A percentile compares a stretch with the other conserved stretches of the same genome.
Evolutionary conservation across 2,888 invertebrate species (phyloP).

Genomic region (Tinea trinotella): DNA sequence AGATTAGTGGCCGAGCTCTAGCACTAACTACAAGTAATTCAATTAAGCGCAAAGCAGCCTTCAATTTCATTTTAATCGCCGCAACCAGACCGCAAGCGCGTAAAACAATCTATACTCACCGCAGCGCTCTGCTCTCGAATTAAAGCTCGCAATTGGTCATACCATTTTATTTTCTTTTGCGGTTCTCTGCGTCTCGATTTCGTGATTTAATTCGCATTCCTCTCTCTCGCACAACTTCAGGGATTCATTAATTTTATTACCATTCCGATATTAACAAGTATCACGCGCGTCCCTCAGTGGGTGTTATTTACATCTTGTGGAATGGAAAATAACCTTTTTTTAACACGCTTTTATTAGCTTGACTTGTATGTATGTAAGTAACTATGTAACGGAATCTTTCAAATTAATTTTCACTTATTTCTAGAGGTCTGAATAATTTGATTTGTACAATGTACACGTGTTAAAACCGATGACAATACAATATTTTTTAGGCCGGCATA

Average conservation of each 20-base stretch:
- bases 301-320: neutral
- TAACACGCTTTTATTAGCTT: too few relatives aligned
- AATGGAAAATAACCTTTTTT: neutral
- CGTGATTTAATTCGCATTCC: neutral
- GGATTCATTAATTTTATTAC: neutral
- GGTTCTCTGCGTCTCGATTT: neutral
- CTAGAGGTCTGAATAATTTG: too few relatives aligned
- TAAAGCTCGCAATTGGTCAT: slow-evolving; percentile 2
- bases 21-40: slow-evolving; percentile 7
- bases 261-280: neutral
- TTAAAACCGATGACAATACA: too few relatives aligned
- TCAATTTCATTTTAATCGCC: slow-evolving; percentile 14
- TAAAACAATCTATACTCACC: slow-evolving; percentile 9
- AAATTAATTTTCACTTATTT: too few relatives aligned
- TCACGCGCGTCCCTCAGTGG: neutral
- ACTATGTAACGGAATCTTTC: too few relatives aligned
- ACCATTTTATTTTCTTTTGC: slow-evolving; percentile 7
- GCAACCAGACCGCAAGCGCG: slow-evolving; percentile 9
- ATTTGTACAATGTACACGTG: too few relatives aligned
- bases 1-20: neutral
- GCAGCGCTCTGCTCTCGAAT: slow-evolving; percentile 6
- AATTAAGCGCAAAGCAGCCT: neutral
- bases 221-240: neutral
- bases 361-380: too few relatives aligned
- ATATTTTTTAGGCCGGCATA: too few relatives aligned